phyloP scores from a whole-genome alignment of 2,113 vertebrate species.

The Lophius piscatorius region DNA sequence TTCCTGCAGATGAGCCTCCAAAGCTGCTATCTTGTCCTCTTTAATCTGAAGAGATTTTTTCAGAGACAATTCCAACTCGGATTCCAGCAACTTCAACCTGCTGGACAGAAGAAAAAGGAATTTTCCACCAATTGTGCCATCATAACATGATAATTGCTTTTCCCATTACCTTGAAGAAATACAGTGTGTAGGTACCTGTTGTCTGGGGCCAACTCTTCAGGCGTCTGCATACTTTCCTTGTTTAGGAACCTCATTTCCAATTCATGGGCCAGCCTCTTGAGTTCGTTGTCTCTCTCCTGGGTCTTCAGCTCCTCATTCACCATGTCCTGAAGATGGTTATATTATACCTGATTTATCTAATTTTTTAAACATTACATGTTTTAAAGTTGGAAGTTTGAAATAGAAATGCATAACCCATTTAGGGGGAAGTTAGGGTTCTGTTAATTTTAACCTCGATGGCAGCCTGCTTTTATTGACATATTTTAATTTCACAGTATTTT shows the following conservation, averaged over 20 bases:
- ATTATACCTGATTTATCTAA: not conserved
- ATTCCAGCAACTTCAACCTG: slow-evolving; percentile 94
- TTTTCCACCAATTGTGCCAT: not conserved
- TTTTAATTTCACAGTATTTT: no score
- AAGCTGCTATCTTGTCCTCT: slow-evolving; percentile 93
- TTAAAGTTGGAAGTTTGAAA: no score
- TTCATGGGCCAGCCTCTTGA: slow-evolving; percentile 90
- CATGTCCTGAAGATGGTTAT: slow-evolving; percentile 85
- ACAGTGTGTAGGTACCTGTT: slow-evolving; percentile 80
- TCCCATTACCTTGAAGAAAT: not conserved
- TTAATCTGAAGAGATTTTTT: slow-evolving; percentile 97
- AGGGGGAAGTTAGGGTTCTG: no score
- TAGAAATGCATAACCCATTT: no score
- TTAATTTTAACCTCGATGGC: no score
- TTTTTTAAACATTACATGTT: no score
- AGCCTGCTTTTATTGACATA: no score
- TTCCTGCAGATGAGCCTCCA: slow-evolving; percentile 93
- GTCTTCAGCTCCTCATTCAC: slow-evolving; percentile 94
- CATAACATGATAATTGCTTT: not conserved
- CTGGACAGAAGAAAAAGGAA: slow-evolving; percentile 3
- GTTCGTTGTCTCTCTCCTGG: slow-evolving; percentile 95
- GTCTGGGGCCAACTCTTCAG: slow-evolving; percentile 86
- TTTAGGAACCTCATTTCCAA: slow-evolving; percentile 92
- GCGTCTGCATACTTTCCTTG: slow-evolving; percentile 85
- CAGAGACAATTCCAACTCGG: slow-evolving; percentile 90